Percentiles rank a stretch among this genome's conserved stretches.
phyloP scores from a whole-genome alignment of 2,888 invertebrate species.

The Eristalinus sepulchralis region DNA sequence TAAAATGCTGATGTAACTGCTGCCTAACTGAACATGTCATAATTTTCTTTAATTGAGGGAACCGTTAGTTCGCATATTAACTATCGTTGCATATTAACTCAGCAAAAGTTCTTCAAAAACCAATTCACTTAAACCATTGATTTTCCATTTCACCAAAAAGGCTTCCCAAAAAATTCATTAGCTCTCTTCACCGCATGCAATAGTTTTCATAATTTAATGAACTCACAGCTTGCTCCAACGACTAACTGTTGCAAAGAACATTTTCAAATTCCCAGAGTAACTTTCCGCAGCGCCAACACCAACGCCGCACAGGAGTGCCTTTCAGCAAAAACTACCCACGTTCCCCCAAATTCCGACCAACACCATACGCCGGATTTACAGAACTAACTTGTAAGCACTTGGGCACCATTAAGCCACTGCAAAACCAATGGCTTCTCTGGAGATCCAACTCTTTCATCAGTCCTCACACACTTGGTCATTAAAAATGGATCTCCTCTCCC shows the following conservation, averaged over 20 bases:
- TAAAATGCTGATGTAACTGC: too few relatives aligned
- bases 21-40: too few relatives aligned
- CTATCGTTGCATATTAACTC: too few relatives aligned
- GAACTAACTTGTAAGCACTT: neutral
- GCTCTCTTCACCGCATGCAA: neutral
- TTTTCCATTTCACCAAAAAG: neutral
- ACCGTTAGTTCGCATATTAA: too few relatives aligned
- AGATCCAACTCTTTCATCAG: neutral
- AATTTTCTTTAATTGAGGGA: too few relatives aligned
- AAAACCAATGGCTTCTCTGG: neutral
- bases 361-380: neutral
- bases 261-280: neutral
- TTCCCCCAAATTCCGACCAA: neutral
- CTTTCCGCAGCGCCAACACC: neutral
- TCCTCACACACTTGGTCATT: neutral
- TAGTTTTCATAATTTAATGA: neutral
- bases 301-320: neutral
- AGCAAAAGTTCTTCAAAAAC: too few relatives aligned
- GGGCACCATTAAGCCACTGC: neutral
- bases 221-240: neutral
- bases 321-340: neutral
- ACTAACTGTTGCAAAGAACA: neutral
- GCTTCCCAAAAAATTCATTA: neutral
- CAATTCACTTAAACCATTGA: neutral
- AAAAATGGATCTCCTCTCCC: conserved; percentile 8